These are phyloP conservation scores for Onychostruthus taczanowskii DNA, from an alignment of 2,113 vertebrate genomes.

Conservation along the genomic window DNA sequence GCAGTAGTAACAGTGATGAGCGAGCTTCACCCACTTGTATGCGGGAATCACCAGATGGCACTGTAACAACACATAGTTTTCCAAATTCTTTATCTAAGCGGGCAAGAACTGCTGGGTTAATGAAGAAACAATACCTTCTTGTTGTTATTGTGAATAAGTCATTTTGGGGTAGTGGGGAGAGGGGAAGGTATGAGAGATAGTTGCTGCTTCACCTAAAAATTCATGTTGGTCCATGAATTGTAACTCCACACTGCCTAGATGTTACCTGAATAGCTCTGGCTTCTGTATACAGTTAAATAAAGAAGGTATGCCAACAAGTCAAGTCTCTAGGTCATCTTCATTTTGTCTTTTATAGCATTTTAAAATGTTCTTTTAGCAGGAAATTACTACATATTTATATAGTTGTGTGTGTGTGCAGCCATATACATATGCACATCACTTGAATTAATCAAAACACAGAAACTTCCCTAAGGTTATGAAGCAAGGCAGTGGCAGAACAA, in stretches of 20 bases:
- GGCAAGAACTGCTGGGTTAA: neutral
- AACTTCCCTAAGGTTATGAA: constrained; percentile 14
- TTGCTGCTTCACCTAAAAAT: neutral
- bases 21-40: neutral
- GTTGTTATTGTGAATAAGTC: neutral
- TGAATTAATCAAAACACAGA: neutral
- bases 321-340: neutral
- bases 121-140: constrained; percentile 10
- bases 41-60: constrained; percentile 50
- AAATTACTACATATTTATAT: neutral
- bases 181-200: neutral
- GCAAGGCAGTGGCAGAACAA: constrained; percentile 3
- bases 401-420: neutral
- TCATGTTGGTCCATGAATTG: neutral
- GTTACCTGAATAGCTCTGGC: neutral
- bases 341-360: neutral
- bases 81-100: neutral
- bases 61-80: constrained; percentile 18
- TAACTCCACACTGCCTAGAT: neutral
- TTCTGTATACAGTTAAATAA: neutral
- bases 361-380: neutral
- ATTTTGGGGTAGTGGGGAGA: neutral
- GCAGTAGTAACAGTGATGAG: neutral
- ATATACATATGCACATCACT: neutral
- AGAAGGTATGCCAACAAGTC: rapidly evolving